Evolutionary conservation across 1,140 invertebrate genomes (phyloP), one percentile per base, ranked within the genome.

Genomic region (Acromyrmex echinatior): DNA sequence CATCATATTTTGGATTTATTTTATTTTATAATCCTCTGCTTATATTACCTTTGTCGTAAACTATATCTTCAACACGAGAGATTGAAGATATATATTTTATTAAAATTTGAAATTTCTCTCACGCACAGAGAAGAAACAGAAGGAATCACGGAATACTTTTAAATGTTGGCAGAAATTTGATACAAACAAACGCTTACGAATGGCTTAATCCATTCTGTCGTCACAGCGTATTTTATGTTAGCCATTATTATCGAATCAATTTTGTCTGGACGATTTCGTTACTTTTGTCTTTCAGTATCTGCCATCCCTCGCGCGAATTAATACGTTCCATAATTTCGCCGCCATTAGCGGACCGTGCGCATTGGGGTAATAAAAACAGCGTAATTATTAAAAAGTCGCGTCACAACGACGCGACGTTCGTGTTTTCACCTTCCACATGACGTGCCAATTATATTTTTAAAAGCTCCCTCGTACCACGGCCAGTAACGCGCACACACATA

Each of bases 401-500:
- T 74, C 68, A 62, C 68, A 73, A 49, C 80, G 68, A 49, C 21
- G 28, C 80, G 68, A 49, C 35, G 28, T 25, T 35, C 80, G 56
- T 76, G 70, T 76, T 84, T 84, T 84, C 70, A 45, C 80, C 80
- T 84, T 76, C 56, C 80, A 60, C 80, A 82, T 84, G 80, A 84
- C 70, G 80, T 74, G 70, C 70, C 80, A 84, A 84, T 84, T 84
- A 84, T 51, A 84, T 84, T 84, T 82, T 82, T 84, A 84, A 84
- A 84, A 84, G 80, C 80, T 76, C 79, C 66, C 56, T 28, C 79
- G 53, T 51, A 7, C 25, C 28, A 18, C 18, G 66, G 16, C 45
- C 79, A 39, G 71, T 76, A 62, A 21, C 25, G 25, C 25, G 25
- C 28, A 28, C 28, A 31, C 2, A 18, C 25, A 18, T 49, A 7